A percentile compares a stretch with the other conserved stretches of the same genome.
phyloP scores from a whole-genome alignment of 1,140 invertebrate genomes.

The Muscidifurax raptorellus region DNA sequence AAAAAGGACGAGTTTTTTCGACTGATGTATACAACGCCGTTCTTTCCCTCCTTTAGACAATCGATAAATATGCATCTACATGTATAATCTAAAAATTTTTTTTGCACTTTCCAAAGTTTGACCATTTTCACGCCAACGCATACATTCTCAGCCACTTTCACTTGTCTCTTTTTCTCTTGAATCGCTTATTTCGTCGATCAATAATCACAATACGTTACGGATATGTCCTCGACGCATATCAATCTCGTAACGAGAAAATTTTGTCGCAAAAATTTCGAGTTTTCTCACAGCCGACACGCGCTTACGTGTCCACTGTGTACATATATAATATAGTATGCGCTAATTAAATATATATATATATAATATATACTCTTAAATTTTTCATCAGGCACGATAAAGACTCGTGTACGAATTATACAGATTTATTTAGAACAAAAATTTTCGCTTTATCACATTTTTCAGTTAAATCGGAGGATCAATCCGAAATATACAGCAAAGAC shows the following conservation, averaged over 20 bases:
- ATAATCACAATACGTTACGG: slow-evolving; percentile 62
- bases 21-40: slow-evolving; percentile 18
- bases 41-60: slow-evolving; percentile 6
- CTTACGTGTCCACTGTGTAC: not conserved
- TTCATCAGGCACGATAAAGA: slow-evolving; percentile 5
- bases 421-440: slow-evolving; percentile 35
- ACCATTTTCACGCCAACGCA: slow-evolving; percentile 27
- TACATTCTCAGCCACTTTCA: slow-evolving; percentile 19
- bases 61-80: slow-evolving; percentile 49
- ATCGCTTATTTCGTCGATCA: slow-evolving; percentile 12
- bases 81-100: slow-evolving; percentile 20
- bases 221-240: slow-evolving; percentile 55
- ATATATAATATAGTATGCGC: slow-evolving; percentile 22
- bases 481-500: slow-evolving; percentile 22
- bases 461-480: slow-evolving; percentile 27
- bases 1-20: slow-evolving; percentile 53
- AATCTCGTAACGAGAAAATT: slow-evolving; percentile 36
- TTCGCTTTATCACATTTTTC: slow-evolving; percentile 49
- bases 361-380: slow-evolving; percentile 40
- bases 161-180: slow-evolving; percentile 20
- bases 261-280: slow-evolving; percentile 18
- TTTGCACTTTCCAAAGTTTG: slow-evolving; percentile 46
- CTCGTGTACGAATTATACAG: slow-evolving; percentile 8
- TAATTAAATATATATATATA: slow-evolving; percentile 38
- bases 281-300: not conserved